Conservation (phyloP, 1,140 invertebrate genomes). For the Rhysida immarginata region DNA sequence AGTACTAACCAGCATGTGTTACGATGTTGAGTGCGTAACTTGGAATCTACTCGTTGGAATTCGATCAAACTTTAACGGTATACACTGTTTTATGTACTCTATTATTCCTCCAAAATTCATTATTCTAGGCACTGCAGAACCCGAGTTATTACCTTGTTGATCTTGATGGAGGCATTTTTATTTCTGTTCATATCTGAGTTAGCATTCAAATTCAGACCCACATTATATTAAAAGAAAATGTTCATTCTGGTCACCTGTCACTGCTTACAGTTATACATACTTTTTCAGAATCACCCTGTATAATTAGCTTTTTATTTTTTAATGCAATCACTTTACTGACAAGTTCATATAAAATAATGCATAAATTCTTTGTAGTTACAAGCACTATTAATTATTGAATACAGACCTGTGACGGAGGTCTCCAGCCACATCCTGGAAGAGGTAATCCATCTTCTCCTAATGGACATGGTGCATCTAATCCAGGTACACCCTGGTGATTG, state of each 20-base stretch:
- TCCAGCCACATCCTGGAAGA: constrained; percentile 84
- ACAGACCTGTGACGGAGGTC: constrained; percentile 39
- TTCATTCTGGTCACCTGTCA: neutral
- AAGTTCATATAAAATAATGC: neutral
- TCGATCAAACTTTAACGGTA: too few relatives aligned
- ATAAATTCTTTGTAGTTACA: neutral
- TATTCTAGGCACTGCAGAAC: too few relatives aligned
- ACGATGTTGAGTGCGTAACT: too few relatives aligned
- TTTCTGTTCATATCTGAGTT: too few relatives aligned
- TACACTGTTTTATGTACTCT: too few relatives aligned
- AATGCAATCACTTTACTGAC: neutral
- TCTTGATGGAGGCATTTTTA: too few relatives aligned
- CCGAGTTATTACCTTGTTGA: too few relatives aligned
- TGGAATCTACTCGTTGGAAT: too few relatives aligned
- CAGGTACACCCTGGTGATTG: constrained; percentile 56
- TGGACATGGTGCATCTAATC: constrained; percentile 91
- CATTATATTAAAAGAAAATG: neutral
- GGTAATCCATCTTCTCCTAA: constrained; percentile 84
- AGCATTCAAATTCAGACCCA: neutral
- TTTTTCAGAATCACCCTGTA: neutral
- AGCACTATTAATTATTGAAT: neutral
- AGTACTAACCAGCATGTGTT: too few relatives aligned
- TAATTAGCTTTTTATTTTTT: neutral
- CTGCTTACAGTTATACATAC: neutral
- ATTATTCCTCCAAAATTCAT: too few relatives aligned